Percentiles rank a stretch among this genome's conserved stretches.
phyloP scores from a whole-genome alignment of 2,113 vertebrate species.

The Carettochelys insculpta region DNA sequence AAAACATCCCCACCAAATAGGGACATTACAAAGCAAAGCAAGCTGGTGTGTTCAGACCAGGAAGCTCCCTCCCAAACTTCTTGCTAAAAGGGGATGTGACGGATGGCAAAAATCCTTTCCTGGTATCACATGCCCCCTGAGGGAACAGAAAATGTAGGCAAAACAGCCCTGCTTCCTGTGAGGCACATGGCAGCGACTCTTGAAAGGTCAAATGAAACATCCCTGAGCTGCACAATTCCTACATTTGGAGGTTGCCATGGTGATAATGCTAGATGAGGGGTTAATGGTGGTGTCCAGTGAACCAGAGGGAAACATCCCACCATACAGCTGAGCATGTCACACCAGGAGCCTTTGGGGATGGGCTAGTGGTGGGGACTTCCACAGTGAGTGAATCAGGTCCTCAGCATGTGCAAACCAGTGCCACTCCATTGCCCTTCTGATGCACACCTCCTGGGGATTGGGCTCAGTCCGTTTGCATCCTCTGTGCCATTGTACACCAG shows the following conservation, averaged over 20 bases:
- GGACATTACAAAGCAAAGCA: neutral
- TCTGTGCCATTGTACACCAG: neutral
- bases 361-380: neutral
- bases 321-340: neutral
- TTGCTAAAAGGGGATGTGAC: neutral
- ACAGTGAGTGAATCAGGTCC: neutral
- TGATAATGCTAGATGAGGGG: neutral
- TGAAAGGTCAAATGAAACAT: neutral
- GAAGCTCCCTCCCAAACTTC: neutral
- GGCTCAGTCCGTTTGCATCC: neutral
- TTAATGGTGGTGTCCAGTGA: neutral
- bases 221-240: neutral
- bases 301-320: neutral
- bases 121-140: neutral
- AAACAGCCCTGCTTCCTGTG: neutral
- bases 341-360: neutral
- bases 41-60: neutral
- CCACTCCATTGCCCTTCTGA: neutral
- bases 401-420: neutral
- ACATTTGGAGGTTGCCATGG: conserved; percentile 62
- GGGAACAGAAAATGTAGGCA: neutral
- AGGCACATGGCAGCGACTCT: neutral
- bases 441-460: conserved; percentile 11
- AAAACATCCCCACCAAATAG: neutral
- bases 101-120: neutral